Percentiles rank a stretch among this genome's conserved stretches.
phyloP scores from a whole-genome alignment of 2,797 vertebrate genomes.

The Simalia tracyae region DNA sequence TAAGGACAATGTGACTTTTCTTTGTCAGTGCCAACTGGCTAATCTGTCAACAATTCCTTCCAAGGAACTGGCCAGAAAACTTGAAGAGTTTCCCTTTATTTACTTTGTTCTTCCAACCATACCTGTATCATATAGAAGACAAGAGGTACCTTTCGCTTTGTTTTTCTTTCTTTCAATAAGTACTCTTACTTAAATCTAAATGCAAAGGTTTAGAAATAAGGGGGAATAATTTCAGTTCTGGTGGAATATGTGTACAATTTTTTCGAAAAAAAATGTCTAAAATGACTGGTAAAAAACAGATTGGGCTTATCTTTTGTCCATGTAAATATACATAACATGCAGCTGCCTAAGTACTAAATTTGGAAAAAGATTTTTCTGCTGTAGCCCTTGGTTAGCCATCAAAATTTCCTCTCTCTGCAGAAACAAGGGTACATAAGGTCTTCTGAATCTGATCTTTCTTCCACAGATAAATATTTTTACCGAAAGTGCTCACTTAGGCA shows the following conservation, averaged over 20 bases:
- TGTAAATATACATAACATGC: neutral
- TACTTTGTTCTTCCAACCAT: neutral
- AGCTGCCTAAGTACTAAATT: neutral
- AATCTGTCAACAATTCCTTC: neutral
- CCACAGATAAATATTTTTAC: neutral
- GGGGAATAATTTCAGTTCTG: neutral
- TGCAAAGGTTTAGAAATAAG: neutral
- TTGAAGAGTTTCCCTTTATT: neutral
- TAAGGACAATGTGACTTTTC: neutral
- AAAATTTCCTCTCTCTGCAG: neutral
- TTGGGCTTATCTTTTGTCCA: neutral
- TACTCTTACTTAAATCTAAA: neutral
- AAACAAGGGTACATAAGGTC: neutral
- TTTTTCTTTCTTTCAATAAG: neutral
- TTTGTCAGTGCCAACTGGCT: neutral
- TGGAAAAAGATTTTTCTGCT: neutral
- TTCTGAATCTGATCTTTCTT: neutral
- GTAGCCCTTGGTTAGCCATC: neutral
- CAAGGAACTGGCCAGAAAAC: neutral
- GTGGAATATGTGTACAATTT: neutral
- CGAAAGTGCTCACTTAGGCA: neutral
- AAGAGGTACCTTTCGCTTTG: neutral
- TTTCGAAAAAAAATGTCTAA: neutral
- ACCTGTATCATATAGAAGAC: neutral
- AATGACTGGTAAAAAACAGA: neutral